Percentiles rank a stretch among this genome's conserved stretches.
phyloP scores from a whole-genome alignment of 2,113 vertebrate genomes.

The Pristiophorus japonicus region DNA sequence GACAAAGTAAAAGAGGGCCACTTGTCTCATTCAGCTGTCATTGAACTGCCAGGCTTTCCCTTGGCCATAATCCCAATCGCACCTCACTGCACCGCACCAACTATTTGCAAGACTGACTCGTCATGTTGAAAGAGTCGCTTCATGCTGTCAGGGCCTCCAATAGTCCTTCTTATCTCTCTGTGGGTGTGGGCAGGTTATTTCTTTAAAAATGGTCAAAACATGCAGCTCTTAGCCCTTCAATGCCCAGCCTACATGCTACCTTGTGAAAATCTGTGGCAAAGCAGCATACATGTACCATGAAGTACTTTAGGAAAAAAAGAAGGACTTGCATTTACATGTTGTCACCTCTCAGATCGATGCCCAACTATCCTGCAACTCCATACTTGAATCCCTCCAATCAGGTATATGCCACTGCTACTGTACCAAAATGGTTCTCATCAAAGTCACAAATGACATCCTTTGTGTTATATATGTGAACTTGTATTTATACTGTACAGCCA shows the following conservation, averaged over 20 bases:
- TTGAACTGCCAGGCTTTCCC: background rate
- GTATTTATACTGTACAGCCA: no score
- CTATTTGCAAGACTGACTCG: background rate
- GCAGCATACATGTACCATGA: background rate
- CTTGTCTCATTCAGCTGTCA: background rate
- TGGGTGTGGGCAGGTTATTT: background rate
- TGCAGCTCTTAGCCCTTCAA: background rate
- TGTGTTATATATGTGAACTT: no score
- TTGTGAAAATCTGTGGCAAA: background rate
- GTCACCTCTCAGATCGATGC: no score
- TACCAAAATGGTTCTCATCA: no score
- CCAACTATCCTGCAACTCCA: no score
- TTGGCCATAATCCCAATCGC: background rate
- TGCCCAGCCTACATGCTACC: background rate
- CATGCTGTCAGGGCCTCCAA: no score
- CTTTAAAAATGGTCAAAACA: background rate
- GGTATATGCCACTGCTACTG: no score
- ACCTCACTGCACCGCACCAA: no score
- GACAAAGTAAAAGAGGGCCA: background rate
- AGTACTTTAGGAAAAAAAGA: background rate
- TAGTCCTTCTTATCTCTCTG: background rate
- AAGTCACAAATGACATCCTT: no score
- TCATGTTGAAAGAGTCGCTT: background rate
- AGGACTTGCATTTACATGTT: no score
- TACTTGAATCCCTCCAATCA: no score